Conservation (phyloP, 2,797 vertebrate genomes). For the Stomatorhinus walkeri region DNA sequence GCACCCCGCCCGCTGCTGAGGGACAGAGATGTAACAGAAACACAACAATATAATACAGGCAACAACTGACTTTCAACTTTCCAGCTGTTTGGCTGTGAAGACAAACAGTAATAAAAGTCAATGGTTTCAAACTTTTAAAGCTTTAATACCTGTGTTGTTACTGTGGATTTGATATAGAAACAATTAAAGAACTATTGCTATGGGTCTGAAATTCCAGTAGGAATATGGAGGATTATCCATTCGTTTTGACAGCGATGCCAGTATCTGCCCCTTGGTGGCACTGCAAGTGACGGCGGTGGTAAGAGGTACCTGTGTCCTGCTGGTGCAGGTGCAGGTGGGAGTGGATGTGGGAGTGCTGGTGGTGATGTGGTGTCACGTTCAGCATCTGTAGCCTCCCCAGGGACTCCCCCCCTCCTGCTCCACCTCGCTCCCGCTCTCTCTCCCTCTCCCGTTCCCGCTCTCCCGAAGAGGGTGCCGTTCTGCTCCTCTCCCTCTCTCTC, state of each 20-base stretch:
- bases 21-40: slow-evolving; percentile 72
- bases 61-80: slow-evolving; percentile 16
- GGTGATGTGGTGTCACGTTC: slow-evolving; percentile 96
- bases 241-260: not conserved
- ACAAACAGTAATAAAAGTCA: not conserved
- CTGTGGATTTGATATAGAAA: not conserved
- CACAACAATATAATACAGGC: slow-evolving; percentile 65
- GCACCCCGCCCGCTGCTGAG: slow-evolving; percentile 90
- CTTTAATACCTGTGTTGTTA: not conserved
- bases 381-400: slow-evolving; percentile 93
- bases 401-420: slow-evolving; percentile 83
- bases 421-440: slow-evolving; percentile 66
- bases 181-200: not conserved
- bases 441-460: slow-evolving; percentile 58
- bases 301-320: slow-evolving; percentile 89
- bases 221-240: not conserved
- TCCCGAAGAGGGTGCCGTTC: slow-evolving; percentile 43
- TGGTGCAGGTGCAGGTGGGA: slow-evolving; percentile 98
- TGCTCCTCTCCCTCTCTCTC: slow-evolving; percentile 57
- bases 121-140: not conserved
- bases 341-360: slow-evolving; percentile 99
- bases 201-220: not conserved
- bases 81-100: not conserved
- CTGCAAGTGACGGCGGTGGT: slow-evolving; percentile 38
- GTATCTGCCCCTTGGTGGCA: not conserved